Evolutionary conservation across 2,888 invertebrate genomes (phyloP).

Genomic region (Aromia moschata): DNA sequence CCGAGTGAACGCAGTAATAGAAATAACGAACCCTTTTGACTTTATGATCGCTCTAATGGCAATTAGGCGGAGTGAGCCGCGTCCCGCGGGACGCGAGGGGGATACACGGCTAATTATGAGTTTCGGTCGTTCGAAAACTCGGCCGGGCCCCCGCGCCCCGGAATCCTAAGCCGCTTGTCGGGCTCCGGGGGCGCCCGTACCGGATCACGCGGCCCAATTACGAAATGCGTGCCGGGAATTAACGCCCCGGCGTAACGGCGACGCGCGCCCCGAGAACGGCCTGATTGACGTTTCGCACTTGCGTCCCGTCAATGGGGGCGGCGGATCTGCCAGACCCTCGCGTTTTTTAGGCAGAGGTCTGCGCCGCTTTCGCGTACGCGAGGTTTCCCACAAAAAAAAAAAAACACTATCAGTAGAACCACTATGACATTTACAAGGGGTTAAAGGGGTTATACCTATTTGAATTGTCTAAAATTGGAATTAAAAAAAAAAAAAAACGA

Average conservation of each 20-base stretch:
- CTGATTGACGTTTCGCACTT: conserved; percentile 33
- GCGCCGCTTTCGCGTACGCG: too few relatives aligned
- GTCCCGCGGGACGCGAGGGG: conserved; percentile 48
- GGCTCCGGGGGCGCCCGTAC: conserved; percentile 54
- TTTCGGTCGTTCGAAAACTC: conserved; percentile 45
- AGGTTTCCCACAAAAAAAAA: too few relatives aligned
- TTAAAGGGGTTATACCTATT: too few relatives aligned
- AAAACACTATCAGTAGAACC: too few relatives aligned
- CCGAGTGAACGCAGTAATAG: conserved; percentile 33
- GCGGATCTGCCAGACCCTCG: too few relatives aligned
- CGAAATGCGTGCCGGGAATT: conserved; percentile 48
- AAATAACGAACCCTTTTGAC: conserved; percentile 53
- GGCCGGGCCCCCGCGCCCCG: conserved; percentile 52
- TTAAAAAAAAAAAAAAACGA: too few relatives aligned
- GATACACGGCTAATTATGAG: conserved; percentile 51
- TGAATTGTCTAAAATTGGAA: too few relatives aligned
- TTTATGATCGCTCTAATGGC: conserved; percentile 54
- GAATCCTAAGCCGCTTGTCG: conserved; percentile 60
- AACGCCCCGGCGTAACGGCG: conserved; percentile 30
- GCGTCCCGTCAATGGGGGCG: conserved; percentile 17
- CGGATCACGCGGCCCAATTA: conserved; percentile 62
- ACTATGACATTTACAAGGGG: too few relatives aligned
- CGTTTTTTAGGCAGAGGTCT: too few relatives aligned
- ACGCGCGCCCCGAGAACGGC: conserved; percentile 14
- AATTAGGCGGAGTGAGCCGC: conserved; percentile 51